Evolutionary conservation across 2,888 invertebrate genomes (phyloP).

Genomic region (Cheilosia vulpina): DNA sequence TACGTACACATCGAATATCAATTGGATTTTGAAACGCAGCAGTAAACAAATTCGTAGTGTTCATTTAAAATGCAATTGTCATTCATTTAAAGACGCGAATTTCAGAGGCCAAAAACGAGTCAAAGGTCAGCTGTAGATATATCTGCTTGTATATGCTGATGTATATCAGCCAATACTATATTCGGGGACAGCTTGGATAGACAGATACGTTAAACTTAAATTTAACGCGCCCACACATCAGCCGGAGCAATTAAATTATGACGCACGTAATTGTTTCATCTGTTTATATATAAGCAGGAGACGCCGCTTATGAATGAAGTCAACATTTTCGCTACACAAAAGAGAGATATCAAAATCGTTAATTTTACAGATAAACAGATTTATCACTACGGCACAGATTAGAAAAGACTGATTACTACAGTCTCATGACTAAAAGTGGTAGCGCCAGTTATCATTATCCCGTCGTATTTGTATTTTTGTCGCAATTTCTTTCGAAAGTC

Average conservation of each 20-base stretch:
- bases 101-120: constrained; percentile 1
- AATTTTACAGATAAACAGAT: constrained; percentile 6
- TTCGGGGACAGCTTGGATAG: neutral
- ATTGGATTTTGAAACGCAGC: constrained; percentile 2
- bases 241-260: neutral
- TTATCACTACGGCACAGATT: neutral
- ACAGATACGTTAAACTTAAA: neutral
- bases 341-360: neutral
- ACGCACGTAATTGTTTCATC: constrained; percentile 1
- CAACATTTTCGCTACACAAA: neutral
- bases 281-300: neutral
- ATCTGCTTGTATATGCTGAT: neutral
- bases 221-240: constrained; percentile 9
- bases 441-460: neutral
- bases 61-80: constrained; percentile 22
- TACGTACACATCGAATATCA: constrained; percentile 1
- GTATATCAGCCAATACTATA: neutral
- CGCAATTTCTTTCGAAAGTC: neutral
- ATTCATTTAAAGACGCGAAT: neutral
- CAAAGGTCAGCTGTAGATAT: constrained; percentile 4
- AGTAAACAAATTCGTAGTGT: constrained; percentile 4
- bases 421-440: no score
- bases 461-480: neutral
- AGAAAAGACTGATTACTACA: neutral
- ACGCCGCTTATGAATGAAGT: constrained; percentile 8